Evolutionary conservation across 2,113 vertebrate genomes (phyloP).

Genomic region (Stigmatopora nigra): DNA sequence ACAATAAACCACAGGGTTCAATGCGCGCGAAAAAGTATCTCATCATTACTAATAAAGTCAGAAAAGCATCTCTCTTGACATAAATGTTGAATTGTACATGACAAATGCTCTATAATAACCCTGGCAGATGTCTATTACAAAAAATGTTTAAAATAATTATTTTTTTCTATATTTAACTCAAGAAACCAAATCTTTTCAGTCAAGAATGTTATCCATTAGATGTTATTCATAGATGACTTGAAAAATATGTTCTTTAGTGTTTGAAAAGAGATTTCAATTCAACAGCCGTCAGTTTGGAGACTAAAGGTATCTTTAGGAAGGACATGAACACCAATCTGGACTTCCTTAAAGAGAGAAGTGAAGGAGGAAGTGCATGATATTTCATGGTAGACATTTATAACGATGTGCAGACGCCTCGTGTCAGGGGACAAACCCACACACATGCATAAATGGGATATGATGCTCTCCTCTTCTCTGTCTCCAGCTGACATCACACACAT

Average conservation of each 20-base stretch:
- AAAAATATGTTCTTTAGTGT: background rate
- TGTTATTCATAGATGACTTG: no score
- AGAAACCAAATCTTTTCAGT: background rate
- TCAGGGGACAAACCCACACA: slow-evolving; percentile 56
- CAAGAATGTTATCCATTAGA: background rate
- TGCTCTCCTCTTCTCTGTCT: slow-evolving; percentile 63
- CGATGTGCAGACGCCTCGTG: slow-evolving; percentile 37
- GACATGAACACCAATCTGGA: background rate
- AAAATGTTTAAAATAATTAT: no score
- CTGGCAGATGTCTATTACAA: no score
- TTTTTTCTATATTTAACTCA: no score
- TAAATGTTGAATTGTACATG: no score
- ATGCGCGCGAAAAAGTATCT: no score
- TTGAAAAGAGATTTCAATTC: background rate
- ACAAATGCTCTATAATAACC: no score
- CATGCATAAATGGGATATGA: slow-evolving; percentile 56
- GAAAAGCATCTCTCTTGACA: no score
- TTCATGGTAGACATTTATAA: slow-evolving; percentile 44
- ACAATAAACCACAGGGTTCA: no score
- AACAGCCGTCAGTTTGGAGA: background rate
- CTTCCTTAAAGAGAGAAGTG: background rate
- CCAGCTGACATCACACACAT: slow-evolving; percentile 69
- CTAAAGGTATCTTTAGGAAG: background rate
- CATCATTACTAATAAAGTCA: no score
- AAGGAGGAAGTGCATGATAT: slow-evolving; percentile 5